A percentile compares a stretch with the other conserved stretches of the same genome.
Conservation (phyloP, 2,113 vertebrate genomes). For the Rhombomys opimus region DNA sequence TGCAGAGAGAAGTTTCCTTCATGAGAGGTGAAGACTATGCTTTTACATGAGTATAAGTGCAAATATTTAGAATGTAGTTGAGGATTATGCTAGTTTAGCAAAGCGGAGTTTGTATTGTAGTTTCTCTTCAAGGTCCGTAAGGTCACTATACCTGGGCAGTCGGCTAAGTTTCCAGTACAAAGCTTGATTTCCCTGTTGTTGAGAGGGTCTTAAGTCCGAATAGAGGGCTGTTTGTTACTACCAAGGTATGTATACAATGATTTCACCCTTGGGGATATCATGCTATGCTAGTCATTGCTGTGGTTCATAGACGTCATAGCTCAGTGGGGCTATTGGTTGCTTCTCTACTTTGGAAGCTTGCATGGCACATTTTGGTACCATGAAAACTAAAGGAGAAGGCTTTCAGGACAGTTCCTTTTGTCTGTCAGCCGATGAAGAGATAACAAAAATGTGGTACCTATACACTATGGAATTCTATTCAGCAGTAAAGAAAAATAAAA, state of each 20-base stretch:
- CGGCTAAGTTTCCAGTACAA: not conserved
- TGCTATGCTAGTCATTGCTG: not conserved
- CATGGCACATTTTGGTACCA: not conserved
- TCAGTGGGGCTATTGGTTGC: not conserved
- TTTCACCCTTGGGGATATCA: too few relatives aligned
- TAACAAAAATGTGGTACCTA: not conserved
- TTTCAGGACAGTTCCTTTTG: not conserved
- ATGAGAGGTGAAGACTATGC: not conserved
- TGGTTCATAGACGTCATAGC: not conserved
- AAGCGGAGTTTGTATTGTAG: not conserved
- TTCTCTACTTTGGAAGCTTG: not conserved
- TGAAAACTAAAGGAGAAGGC: not conserved
- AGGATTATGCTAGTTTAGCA: not conserved
- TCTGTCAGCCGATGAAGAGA: not conserved
- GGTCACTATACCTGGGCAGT: not conserved
- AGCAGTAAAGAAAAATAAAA: not conserved
- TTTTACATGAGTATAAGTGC: not conserved
- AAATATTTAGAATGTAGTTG: not conserved
- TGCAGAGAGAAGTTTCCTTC: not conserved
- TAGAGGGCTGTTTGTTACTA: not conserved
- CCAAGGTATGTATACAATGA: not conserved
- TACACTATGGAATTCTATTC: not conserved
- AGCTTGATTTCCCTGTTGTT: not conserved
- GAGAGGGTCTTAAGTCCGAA: not conserved
- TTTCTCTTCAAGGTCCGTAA: not conserved